Base-by-base conservation (phyloP, 2,797 vertebrate species). In the Zalophus californianus region DNA sequence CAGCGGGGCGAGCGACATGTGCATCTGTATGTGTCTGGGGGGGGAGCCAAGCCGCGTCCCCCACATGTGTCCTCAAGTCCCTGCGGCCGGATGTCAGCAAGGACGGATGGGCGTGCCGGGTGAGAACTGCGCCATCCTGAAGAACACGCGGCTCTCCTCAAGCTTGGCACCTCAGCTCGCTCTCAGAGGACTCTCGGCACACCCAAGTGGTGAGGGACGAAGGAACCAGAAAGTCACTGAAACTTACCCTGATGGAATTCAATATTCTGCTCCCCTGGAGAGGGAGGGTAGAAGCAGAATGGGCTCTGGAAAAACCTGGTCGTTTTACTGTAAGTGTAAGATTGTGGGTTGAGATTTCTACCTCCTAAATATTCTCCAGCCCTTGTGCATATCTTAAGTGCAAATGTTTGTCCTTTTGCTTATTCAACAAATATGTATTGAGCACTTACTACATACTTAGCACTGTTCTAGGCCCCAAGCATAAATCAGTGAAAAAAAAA, bases 41-140 rank as follows among this genome's bases (percentile, higher is more conserved):
- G 20, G 7, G 68, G 18, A 5, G 15, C 80, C 60, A 16, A 44
- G 18, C 0, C 3, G 0, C 16, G 0, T 54, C 18, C 38, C 15
- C 29, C 25, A 3, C 0, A 2, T 4, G 2, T 4, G 13, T 12
- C 38, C 23, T 79, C 23, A 0, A 27, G 13, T 4, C 2, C 66
- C 29, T 7, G 70, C 27, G 13, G 38, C 12, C 10, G 1, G 58
- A 44, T 3, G 5, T 3, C 35, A 3, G 7, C 5, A 66, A 38
- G 4, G 38, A 52, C 50, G 25, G 7, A 21, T 21, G 23, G 32
- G 25, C 0, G 0, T 4, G 21, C 7, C 35, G 38, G 52, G 1
- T 29, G 10, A 77, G 77, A 50, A 27, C 14, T 1, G 0, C 11
- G 14, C 7, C 4, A 3, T 7, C 70, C 25, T 1, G 0, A 7